Evolutionary conservation across 2,888 invertebrate genomes (phyloP), one percentile per base, ranked within the genome.

Genomic region (Acleris emargana): DNA sequence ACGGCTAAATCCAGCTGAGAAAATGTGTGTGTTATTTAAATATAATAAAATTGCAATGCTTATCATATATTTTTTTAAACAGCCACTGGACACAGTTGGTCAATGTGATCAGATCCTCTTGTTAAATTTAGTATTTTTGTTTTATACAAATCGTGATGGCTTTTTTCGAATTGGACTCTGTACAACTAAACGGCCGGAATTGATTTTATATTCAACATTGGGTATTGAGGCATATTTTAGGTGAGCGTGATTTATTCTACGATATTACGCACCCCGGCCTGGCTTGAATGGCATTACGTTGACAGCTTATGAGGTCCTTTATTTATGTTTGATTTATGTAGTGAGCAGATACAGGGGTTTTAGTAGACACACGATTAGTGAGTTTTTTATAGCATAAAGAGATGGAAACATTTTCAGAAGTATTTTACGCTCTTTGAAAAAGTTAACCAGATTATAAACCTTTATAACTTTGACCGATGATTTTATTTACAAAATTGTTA

Each of bases 291-390:
- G 91, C 83, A 89, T 89, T 89, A 89, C 83, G 87, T 86, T 89
- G 91, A 89, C 89, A 90, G 86, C 86, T 89, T 91, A 89, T 89
- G 88, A 89, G 90, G 85, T 86, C 87, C 88, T 88, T 89, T 90
- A 89, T 90, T 88, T 90, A 85, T 82, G 81, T 84, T 80, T 90
- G 91, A 91, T 90, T 90, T 91, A 91, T 90, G 89, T 89, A 89
- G 86, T 87, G 85, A 82, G 82, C 81, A 84, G 78, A 88, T 88
- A 89, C 89, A 89, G 76, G 73, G 72, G 73, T 73, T 76, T 72
- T 77, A 76, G 76, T 69, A 71, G 70, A 69, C 57, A 67, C 55
- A 58, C 70, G 72, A 76, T 74, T 74, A 77, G 79, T 73, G 73
- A 78, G 77, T 72, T 58, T 78, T 81, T 78, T 78, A 74, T 67